Base-by-base conservation (phyloP, 2,797 vertebrate genomes). In the Pipistrellus pipistrellus region DNA sequence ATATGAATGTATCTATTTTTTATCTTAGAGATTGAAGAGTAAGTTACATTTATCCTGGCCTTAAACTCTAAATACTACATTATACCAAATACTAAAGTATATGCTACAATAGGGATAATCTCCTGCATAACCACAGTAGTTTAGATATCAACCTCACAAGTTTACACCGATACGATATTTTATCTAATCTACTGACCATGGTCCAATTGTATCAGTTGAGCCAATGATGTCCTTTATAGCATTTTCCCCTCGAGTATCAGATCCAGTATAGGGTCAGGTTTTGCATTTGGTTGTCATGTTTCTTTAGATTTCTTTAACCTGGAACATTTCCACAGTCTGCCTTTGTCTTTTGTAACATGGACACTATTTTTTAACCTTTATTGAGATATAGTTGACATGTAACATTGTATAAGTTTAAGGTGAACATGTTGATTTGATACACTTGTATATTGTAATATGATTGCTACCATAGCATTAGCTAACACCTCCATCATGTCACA, bases 301-400 rank as follows among this genome's bases (percentile, higher is more conserved):
- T 82, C 46, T 68, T 73, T 30, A 73, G n/a, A 46, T 66, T 92
- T 62, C 44, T 88, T 69, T 71, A 59, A 81, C n/a, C 35, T 94
- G 64, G 71, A 78, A 78, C 8, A 77, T 68, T 57, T 68, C 59
- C 20, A 32, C 4, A 23, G 90, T 27, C 18, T 71, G 77, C 32
- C 48, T 90, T 93, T 46, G 55, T 93, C 17, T 82, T 72, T 89
- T 82, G 17, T 44, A 64, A 72, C 53, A 71, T 1, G 71, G 62
- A 77, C 30, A 20, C 10, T 68, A 66, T 35, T 30, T 20, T 57
- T 48, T 30, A 8, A 80, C n/a, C 12, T 92, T 85, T 69, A 86
- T 18, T 20, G n/a, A 78, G 51, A 62, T 78, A 18, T 48, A 69
- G 77, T 59, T 69, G 62, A 85, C n/a, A 48, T 53, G 27, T 46